Conservation (phyloP, 1,140 invertebrate genomes). For the Bombus breviceps region DNA sequence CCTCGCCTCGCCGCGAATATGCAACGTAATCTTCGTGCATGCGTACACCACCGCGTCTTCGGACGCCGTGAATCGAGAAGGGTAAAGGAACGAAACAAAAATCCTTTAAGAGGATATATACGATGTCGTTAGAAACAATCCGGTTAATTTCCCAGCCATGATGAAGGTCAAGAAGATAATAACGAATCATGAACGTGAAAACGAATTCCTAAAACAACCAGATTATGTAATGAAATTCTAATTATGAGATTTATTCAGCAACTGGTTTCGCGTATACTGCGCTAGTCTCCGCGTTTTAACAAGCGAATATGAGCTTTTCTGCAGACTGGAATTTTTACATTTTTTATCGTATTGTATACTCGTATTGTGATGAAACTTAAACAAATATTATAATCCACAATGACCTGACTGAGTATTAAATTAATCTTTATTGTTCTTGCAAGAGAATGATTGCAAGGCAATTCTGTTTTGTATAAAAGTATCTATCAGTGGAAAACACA, state of each 20-base stretch:
- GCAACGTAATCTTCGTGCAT: constrained; percentile 34
- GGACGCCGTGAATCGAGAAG: neutral
- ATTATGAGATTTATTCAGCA: neutral
- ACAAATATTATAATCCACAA: too few species aligned
- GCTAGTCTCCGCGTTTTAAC: neutral
- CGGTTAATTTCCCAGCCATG: constrained; percentile 61
- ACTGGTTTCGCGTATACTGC: too few species aligned
- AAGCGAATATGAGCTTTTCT: neutral
- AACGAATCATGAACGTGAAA: constrained; percentile 23
- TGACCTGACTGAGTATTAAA: too few species aligned
- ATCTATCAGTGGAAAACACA: neutral
- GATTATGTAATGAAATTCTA: constrained; percentile 20
- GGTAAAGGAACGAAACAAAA: constrained; percentile 1
- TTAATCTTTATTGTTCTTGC: neutral
- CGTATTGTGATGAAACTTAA: too few species aligned
- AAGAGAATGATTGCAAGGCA: neutral
- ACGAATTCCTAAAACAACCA: neutral
- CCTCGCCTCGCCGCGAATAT: constrained; percentile 33
- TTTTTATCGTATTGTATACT: neutral
- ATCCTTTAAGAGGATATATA: constrained; percentile 64
- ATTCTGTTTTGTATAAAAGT: neutral
- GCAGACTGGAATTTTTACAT: neutral
- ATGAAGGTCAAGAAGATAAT: constrained; percentile 29
- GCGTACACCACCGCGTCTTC: neutral
- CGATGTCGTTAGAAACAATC: constrained; percentile 65